Evolutionary conservation across 1,140 invertebrate genomes (phyloP).

Genomic region (Drosophila ogumai): DNA sequence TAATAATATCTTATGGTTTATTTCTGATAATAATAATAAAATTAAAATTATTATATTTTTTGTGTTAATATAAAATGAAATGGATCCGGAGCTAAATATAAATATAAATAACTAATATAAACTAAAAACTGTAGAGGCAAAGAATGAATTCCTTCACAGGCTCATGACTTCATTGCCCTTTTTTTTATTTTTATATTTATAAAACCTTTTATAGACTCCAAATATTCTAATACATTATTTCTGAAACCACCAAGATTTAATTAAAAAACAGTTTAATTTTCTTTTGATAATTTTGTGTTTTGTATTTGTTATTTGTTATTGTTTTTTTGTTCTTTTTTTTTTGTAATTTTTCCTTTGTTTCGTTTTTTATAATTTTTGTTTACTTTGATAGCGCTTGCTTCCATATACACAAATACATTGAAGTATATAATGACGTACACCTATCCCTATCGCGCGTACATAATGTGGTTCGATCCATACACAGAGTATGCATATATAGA

Average conservation of each 20-base stretch:
- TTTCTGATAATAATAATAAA: too few species aligned
- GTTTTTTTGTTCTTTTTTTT: slow-evolving; percentile 37
- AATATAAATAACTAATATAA: too few species aligned
- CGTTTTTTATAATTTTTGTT: slow-evolving; percentile 45
- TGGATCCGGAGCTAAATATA: too few species aligned
- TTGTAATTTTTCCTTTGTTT: slow-evolving; percentile 17
- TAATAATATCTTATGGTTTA: too few species aligned
- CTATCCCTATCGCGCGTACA: slow-evolving; percentile 29
- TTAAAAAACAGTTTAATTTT: slow-evolving; percentile 14
- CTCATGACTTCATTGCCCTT: too few species aligned
- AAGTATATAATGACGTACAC: slow-evolving; percentile 47
- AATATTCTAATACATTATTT: not conserved
- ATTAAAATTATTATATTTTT: too few species aligned
- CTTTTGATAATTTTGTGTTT: slow-evolving; percentile 63
- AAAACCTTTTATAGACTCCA: too few species aligned
- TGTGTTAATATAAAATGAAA: too few species aligned
- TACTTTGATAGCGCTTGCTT: slow-evolving; percentile 58
- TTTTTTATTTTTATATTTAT: too few species aligned
- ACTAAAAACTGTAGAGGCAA: too few species aligned
- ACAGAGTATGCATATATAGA: slow-evolving; percentile 51
- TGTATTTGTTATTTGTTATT: slow-evolving; percentile 50
- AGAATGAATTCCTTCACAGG: not conserved
- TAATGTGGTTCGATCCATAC: slow-evolving; percentile 43
- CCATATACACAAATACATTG: slow-evolving; percentile 66
- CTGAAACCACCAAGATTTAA: not conserved